Evolutionary conservation across 2,797 vertebrate species (phyloP).

Genomic region (Streptopelia turtur): DNA sequence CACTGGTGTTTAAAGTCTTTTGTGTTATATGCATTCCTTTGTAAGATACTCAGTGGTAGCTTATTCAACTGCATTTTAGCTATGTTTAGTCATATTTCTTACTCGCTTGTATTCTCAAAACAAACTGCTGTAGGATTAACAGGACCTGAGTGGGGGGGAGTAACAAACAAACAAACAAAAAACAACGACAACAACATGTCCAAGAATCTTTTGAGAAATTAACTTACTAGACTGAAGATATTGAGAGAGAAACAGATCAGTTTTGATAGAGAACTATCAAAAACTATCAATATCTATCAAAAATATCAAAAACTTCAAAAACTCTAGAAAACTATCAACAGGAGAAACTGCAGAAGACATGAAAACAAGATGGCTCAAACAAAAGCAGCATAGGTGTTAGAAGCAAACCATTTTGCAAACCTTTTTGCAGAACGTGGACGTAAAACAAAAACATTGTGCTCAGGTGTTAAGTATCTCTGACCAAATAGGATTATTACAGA

Average conservation of each 20-base stretch:
- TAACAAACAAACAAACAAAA: background rate
- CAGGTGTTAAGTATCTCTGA: background rate
- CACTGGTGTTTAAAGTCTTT: background rate
- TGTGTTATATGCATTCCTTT: background rate
- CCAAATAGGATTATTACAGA: background rate
- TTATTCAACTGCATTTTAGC: background rate
- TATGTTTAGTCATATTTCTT: background rate
- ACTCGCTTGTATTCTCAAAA: background rate
- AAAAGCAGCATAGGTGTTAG: background rate
- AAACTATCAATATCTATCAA: background rate
- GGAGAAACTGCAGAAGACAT: background rate
- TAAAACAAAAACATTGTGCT: background rate
- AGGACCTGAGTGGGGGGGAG: background rate
- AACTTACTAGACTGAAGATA: background rate
- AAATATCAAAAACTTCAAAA: background rate
- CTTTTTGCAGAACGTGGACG: background rate
- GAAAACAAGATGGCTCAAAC: background rate
- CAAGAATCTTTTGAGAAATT: background rate
- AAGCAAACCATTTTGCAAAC: background rate
- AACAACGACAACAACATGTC: background rate
- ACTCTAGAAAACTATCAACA: accelerated
- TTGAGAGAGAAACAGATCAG: background rate
- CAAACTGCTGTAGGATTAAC: background rate
- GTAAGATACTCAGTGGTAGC: background rate
- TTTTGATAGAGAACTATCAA: background rate